Evolutionary conservation across 2,888 invertebrate species (phyloP).

Genomic region (Hemicrepidius hirtus): DNA sequence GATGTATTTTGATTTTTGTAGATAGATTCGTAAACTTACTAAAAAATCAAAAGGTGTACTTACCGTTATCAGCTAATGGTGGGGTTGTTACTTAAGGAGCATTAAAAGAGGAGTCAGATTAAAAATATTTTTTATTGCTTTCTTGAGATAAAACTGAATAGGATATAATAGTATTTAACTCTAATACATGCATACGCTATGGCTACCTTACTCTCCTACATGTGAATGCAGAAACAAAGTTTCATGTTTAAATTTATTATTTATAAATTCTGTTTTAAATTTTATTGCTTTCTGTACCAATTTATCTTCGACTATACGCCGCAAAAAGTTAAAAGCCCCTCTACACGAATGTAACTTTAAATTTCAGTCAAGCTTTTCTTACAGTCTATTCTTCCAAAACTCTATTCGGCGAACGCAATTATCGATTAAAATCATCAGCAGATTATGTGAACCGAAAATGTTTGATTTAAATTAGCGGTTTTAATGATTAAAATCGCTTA

Average conservation of each 20-base stretch:
- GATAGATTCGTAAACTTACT: too few relatives aligned
- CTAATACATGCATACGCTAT: conserved; percentile 71
- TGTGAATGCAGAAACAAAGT: conserved; percentile 59
- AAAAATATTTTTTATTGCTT: conserved; percentile 71
- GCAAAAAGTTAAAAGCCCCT: conserved; percentile 54
- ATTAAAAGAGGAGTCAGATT: conserved; percentile 62
- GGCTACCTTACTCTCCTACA: conserved; percentile 62
- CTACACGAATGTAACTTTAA: conserved; percentile 53
- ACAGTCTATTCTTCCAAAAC: conserved; percentile 49
- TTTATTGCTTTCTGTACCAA: conserved; percentile 67
- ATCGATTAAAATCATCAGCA: conserved; percentile 26
- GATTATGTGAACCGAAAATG: neutral
- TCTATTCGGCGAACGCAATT: conserved; percentile 43
- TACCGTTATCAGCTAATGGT: neutral
- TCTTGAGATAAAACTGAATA: conserved; percentile 69
- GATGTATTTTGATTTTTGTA: too few relatives aligned
- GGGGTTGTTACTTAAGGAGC: neutral
- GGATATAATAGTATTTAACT: conserved; percentile 64
- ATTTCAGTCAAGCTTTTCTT: conserved; percentile 53
- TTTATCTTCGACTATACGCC: conserved; percentile 49
- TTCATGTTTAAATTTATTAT: conserved; percentile 39
- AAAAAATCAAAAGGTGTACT: neutral
- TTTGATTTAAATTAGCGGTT: neutral
- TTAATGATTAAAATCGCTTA: neutral
- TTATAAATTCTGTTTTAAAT: conserved; percentile 51